phyloP scores from a whole-genome alignment of 2,888 invertebrate species.

The Agrotis puta region DNA sequence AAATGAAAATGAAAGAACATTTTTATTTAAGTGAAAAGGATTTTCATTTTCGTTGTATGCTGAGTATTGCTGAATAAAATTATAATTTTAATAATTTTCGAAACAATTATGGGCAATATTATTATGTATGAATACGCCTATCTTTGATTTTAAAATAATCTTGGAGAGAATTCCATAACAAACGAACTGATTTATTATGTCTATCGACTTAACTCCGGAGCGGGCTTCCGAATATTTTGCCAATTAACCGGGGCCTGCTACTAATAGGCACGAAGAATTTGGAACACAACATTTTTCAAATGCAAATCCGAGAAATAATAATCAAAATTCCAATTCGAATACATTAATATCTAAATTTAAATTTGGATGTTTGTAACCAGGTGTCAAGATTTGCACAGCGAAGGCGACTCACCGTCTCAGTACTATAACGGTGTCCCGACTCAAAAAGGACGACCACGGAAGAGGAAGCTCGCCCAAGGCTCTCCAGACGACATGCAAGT shows the following conservation, averaged over 20 bases:
- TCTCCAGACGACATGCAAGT: conserved; percentile 92
- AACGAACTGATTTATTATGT: conserved; percentile 6
- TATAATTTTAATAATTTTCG: not conserved
- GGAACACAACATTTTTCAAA: conserved; percentile 37
- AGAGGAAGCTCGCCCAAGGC: conserved; percentile 93
- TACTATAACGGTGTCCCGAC: conserved; percentile 92
- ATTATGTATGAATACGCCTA: too few species aligned
- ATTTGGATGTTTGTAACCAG: conserved; percentile 65
- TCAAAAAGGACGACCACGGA: conserved; percentile 95
- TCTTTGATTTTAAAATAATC: not conserved
- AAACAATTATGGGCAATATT: too few species aligned
- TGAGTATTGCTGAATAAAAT: not conserved
- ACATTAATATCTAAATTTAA: conserved; percentile 32
- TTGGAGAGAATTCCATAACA: not conserved
- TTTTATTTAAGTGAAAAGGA: not conserved
- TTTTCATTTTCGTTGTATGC: not conserved
- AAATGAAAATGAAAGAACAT: not conserved
- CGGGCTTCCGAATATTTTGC: conserved; percentile 52
- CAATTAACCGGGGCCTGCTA: conserved; percentile 56
- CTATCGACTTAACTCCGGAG: conserved; percentile 30
- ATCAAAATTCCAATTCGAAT: conserved; percentile 62
- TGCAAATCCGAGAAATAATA: conserved; percentile 59
- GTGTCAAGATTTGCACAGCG: conserved; percentile 86
- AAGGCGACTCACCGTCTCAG: conserved; percentile 91
- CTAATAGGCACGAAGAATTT: conserved; percentile 57